A percentile compares a stretch with the other conserved stretches of the same genome.
Evolutionary conservation across 2,113 vertebrate genomes (phyloP).

Genomic region (Alces alces): DNA sequence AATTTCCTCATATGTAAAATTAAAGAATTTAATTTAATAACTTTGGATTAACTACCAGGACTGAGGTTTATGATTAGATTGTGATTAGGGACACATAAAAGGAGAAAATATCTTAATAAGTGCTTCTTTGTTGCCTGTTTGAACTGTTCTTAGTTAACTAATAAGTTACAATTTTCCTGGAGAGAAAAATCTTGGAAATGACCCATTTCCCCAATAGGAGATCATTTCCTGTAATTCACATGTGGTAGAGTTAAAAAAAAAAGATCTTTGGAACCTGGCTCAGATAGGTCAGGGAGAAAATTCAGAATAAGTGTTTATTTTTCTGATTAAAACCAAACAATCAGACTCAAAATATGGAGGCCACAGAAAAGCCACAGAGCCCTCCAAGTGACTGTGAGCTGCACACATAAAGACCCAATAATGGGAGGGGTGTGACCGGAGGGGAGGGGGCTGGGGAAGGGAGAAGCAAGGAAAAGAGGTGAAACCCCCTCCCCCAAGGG

Average conservation of each 20-base stretch:
- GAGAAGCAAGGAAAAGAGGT: not conserved
- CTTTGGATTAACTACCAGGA: slow-evolving; percentile 37
- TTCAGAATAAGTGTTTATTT: slow-evolving; percentile 58
- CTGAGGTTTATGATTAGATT: slow-evolving; percentile 18
- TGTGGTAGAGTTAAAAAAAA: slow-evolving; percentile 32
- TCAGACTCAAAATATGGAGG: slow-evolving; percentile 34
- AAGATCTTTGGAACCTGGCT: slow-evolving; percentile 28
- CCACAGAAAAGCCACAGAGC: not conserved
- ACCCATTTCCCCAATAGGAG: slow-evolving; percentile 58
- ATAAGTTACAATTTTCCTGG: slow-evolving; percentile 60
- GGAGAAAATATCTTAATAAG: slow-evolving; percentile 37
- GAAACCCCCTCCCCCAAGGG: not conserved
- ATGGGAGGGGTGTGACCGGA: accelerated
- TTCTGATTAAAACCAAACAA: slow-evolving; percentile 61
- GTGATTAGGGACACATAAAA: slow-evolving; percentile 9
- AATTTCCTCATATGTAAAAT: not conserved
- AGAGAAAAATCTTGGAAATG: slow-evolving; percentile 66
- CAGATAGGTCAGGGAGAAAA: slow-evolving; percentile 38
- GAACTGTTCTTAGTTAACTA: slow-evolving; percentile 44
- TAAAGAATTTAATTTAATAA: slow-evolving; percentile 42
- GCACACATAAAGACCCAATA: not conserved
- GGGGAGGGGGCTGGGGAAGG: not conserved
- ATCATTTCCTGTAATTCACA: slow-evolving; percentile 63
- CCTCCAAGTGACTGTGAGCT: not conserved
- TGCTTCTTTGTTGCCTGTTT: slow-evolving; percentile 12